Base-by-base conservation (phyloP, 2,113 vertebrate genomes). In the Anseranas semipalmata region DNA sequence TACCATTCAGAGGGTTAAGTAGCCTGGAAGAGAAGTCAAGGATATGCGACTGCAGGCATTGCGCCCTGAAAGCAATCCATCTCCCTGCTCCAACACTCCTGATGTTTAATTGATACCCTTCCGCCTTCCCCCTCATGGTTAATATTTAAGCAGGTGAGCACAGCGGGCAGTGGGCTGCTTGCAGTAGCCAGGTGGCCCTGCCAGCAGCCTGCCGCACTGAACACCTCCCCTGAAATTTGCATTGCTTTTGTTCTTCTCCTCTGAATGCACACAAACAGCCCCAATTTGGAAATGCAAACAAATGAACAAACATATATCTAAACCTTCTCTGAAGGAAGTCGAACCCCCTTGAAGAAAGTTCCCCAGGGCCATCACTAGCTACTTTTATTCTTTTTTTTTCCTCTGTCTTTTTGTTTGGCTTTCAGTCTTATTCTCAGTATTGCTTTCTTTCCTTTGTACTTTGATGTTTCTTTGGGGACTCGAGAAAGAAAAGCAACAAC, bases 261-360 rank as follows among this genome's bases (percentile, higher is more conserved):
- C 85, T 76, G 85, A 89, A 95, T 56, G 30, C 43, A 17, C 45
- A 89, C 76, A 92, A 81, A 89, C n/a, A 87, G 37, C 55, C 56
- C 19, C 67, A 83, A 75, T 91, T 85, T 89, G 78, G 91, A 96
- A 97, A 97, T 53, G 58, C 80, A 97, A 93, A 77, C 68, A 96
- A 96, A 37, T 52, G 72, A 68, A 87, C 60, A 93, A 90, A 83
- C 30, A 55, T 71, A 52, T 59, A 83, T 90, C 87, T 93, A 96
- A 95, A 95, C 66, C 97, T 96, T 88, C 80, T 98, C 95, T 87
- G 89, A 96, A 97, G 85, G 86, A 97, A 85, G 67, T 20, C 78
- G 95, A 91, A 70, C 75, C 55, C 90, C 82, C 86, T 96, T 94
- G 87, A 85, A 95, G 77, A 92, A 95, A 86, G 73, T 93, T 74